Evolutionary conservation across 2,113 vertebrate species (phyloP).

Genomic region (Scomber colias): DNA sequence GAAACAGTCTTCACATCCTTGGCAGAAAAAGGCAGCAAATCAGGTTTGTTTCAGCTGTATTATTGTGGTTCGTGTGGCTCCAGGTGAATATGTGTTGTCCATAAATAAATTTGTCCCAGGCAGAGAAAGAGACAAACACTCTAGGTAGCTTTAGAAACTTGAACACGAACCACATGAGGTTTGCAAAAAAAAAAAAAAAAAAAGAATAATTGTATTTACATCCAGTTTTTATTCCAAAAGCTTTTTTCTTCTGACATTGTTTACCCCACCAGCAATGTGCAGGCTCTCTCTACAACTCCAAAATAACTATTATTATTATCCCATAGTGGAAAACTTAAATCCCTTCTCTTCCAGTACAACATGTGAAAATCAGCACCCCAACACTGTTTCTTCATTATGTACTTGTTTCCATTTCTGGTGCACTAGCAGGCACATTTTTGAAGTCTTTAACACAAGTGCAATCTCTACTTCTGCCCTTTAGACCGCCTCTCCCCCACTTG

Average conservation of each 20-base stretch:
- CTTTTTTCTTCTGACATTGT: neutral
- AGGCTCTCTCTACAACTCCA: neutral
- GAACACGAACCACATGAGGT: no score
- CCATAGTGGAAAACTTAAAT: constrained; percentile 1
- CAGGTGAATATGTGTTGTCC: neutral
- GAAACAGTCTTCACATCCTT: constrained; percentile 41
- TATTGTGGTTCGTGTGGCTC: neutral
- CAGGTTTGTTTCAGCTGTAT: neutral
- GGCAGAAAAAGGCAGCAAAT: neutral
- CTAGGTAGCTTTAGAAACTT: no score
- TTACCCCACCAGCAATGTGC: neutral
- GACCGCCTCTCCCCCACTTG: constrained; percentile 38
- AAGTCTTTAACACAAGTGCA: neutral
- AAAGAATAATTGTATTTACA: neutral
- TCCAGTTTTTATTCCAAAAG: constrained; percentile 7
- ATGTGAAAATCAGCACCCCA: neutral
- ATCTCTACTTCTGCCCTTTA: constrained; percentile 58
- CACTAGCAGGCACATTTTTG: neutral
- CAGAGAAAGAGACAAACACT: neutral
- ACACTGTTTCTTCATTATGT: constrained; percentile 21
- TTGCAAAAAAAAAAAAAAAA: neutral
- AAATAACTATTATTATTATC: neutral
- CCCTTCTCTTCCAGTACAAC: neutral
- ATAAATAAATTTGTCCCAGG: neutral
- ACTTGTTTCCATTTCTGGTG: constrained; percentile 6